Percentiles rank a stretch among this genome's conserved stretches.
These are phyloP conservation scores for Aeoliscus strigatus DNA, from an alignment of 2,797 vertebrate species.

Conservation along the genomic window DNA sequence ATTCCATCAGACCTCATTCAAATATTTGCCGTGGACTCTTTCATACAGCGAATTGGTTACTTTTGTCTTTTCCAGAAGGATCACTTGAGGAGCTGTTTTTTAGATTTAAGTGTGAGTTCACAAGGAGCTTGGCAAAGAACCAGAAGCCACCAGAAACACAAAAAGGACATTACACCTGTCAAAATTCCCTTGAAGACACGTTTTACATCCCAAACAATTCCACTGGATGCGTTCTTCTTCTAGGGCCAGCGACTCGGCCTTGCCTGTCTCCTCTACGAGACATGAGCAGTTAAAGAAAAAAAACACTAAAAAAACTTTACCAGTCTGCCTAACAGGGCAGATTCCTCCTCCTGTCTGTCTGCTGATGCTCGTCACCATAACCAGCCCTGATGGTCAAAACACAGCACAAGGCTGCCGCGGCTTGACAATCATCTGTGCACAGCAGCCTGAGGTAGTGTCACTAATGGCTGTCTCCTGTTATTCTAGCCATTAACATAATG, in stretches of 20 bases:
- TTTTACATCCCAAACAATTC: conserved; percentile 3
- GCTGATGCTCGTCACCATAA: conserved; percentile 39
- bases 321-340: conserved; percentile 39
- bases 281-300: conserved; percentile 40
- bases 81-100: conserved; percentile 20
- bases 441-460: conserved; percentile 45
- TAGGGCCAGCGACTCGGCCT: conserved; percentile 24
- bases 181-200: conserved; percentile 9
- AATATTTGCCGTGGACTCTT: conserved; percentile 28
- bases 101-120: conserved; percentile 9
- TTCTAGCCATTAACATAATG: conserved; percentile 78
- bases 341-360: conserved; percentile 45
- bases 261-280: conserved; percentile 36
- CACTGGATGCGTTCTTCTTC: conserved; percentile 14
- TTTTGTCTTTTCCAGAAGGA: conserved; percentile 19
- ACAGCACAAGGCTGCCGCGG: conserved; percentile 23
- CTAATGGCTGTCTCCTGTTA: conserved; percentile 70
- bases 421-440: conserved; percentile 33
- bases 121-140: neutral
- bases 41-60: conserved; percentile 1
- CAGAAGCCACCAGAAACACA: neutral
- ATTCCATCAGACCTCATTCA: conserved; percentile 15
- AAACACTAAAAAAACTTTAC: conserved; percentile 39
- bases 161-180: conserved; percentile 19
- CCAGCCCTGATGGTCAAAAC: conserved; percentile 55